Base-by-base conservation (phyloP, 2,797 vertebrate species). In the Muscicapa comitata region DNA sequence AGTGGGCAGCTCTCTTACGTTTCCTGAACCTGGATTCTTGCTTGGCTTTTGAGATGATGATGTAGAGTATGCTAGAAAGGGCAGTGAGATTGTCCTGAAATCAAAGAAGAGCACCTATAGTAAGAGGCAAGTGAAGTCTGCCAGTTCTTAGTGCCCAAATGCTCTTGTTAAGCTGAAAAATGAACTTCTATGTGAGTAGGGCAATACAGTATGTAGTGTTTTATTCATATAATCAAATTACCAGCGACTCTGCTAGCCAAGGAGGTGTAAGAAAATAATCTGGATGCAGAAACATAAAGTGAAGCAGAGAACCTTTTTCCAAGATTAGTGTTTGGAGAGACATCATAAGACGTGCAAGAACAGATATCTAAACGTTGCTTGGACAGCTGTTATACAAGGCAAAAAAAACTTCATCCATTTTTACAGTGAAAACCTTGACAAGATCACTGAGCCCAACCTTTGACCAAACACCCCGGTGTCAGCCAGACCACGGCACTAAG, bases 391-490 rank as follows among this genome's bases (percentile, higher is more conserved):
- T 67, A 14, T 5, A 0, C 3, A 61, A 67, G 35, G 29, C 31
- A 35, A 48, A 48, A n/a, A n/a, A 43, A 2, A 45, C 3, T 31
- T n/a, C 0, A 3, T 47, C 19, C 4, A 6, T 58, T 86, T 83
- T 43, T 38, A 29, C 9, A 28, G 29, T 63, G 63, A 33, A 77
- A 80, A 63, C 17, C 8, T 45, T 59, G 40, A 37, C 15, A 17
- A 13, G 37, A 11, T 38, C 10, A 18, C 13, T 29, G 17, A 50
- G n/a, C 17, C 21, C n/a, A 62, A 3, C 16, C 13, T 75, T 38
- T 37, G 35, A 24, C 42, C 0, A 1, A 70, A 37, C 7, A 48
- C 26, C 11, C 17, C 13, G 0, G 0, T 75, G 16, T 24, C 23
- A 61, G 1, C 11, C 12, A 48, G 54, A 28, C 33, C 12, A 5